Base-by-base conservation (phyloP, 2,113 vertebrate species). In the Amblyornis subalaris region DNA sequence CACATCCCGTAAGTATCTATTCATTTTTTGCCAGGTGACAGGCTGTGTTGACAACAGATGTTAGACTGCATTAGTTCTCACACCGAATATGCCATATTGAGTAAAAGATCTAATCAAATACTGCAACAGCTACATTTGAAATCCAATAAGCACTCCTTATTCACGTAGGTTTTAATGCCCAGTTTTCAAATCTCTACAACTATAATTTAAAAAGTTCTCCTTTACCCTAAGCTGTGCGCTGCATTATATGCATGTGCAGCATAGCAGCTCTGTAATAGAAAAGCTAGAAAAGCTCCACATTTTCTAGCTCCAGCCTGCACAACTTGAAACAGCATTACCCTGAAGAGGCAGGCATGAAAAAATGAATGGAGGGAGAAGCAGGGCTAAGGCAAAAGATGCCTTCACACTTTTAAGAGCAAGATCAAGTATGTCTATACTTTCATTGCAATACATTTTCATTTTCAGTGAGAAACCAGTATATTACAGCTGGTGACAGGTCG, bases 21-120 rank as follows among this genome's bases (percentile, higher is more conserved):
- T 81, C 4, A 78, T 94, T 91, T 87, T 80, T 77, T 95, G 92
- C 61, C 87, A 94, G 94, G 82, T 81, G 82, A 85, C 71, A 95
- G 50, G 47, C 82, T 67, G 28, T 51, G 93, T 87, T 91, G 95
- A 91, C 54, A 79, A 50, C 75, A 95, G 78, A 88, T 71, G 86
- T 91, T 91, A 78, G 87, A 76, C 55, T 93, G 64, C 57, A 79
- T 81, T 90, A 93, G 50, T 73, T 80, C 74, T 95, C 78, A 26
- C 22, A 72, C 24, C 20, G 44, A 82, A 55, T 75, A 79, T 94
- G 70, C 54, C 62, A 75, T 54, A 80, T 0, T 57, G 76, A 94
- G 33, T 78, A 53, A 20, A 71, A 79, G 55, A 88, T 85, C 66
- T 85, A 88, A 95, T 88, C 62, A 95, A 94, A 62, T 48, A 64